Conservation (phyloP, 2,797 vertebrate species). For the Scyliorhinus canicula region DNA sequence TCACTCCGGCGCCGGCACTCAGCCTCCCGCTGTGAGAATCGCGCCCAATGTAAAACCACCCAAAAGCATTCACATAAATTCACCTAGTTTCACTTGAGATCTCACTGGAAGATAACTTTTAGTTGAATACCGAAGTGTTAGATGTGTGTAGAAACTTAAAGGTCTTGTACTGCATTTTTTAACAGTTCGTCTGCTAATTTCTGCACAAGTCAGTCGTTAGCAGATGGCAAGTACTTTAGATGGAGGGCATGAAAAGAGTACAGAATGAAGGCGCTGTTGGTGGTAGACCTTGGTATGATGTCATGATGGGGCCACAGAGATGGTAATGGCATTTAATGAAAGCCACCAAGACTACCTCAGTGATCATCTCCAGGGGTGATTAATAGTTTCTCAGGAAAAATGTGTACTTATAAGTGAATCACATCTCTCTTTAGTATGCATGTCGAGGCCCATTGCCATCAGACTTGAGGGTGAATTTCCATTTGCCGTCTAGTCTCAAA, state of each 20-base stretch:
- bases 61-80: not conserved
- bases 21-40: no score
- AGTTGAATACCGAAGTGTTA: not conserved
- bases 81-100: not conserved
- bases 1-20: no score
- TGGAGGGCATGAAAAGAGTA: not conserved
- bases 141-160: not conserved
- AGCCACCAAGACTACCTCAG: not conserved
- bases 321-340: not conserved
- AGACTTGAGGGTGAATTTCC: not conserved
- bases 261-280: not conserved
- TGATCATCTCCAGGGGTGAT: not conserved
- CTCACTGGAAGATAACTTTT: not conserved
- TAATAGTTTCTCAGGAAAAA: not conserved
- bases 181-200: not conserved
- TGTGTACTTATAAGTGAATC: not conserved
- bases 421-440: not conserved
- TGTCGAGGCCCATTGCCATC: not conserved
- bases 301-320: not conserved
- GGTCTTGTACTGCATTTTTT: not conserved
- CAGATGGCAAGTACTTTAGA: not conserved
- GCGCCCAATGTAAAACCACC: not conserved
- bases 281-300: not conserved
- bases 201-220: not conserved
- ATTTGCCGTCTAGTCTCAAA: no score